Evolutionary conservation across 2,797 vertebrate species (phyloP).

Genomic region (Liparis tanakae): DNA sequence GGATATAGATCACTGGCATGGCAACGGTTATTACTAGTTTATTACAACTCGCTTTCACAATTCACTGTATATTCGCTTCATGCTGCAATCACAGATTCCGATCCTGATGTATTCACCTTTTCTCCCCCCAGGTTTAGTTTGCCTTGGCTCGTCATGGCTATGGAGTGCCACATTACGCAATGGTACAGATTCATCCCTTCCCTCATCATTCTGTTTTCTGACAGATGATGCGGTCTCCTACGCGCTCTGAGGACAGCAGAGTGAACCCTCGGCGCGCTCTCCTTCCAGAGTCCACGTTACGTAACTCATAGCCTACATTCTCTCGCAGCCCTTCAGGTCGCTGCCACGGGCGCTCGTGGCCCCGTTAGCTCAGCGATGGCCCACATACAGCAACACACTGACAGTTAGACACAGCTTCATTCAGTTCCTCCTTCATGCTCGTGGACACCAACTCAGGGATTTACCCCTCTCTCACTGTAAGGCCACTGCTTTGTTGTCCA

Average conservation of each 20-base stretch:
- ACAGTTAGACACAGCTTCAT: conserved; percentile 60
- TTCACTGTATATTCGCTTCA: background rate
- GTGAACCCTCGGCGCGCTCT: conserved; percentile 41
- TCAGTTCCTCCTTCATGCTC: conserved; percentile 38
- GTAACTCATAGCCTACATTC: conserved; percentile 76
- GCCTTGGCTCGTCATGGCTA: background rate
- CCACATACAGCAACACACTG: conserved; percentile 67
- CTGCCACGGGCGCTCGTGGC: conserved; percentile 67
- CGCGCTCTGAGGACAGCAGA: conserved; percentile 11
- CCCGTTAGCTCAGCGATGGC: conserved; percentile 73
- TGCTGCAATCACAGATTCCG: background rate
- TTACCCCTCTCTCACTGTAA: conserved; percentile 21
- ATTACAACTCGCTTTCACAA: background rate
- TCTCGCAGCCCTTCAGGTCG: conserved; percentile 74
- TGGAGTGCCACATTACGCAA: background rate
- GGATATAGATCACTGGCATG: background rate
- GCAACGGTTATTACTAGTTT: background rate
- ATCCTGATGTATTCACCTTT: conserved; percentile 4
- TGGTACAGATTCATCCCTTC: background rate
- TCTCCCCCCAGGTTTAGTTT: conserved; percentile 5
- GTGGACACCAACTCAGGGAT: conserved; percentile 36
- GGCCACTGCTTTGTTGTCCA: conserved; percentile 20
- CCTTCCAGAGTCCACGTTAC: conserved; percentile 60
- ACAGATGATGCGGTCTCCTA: conserved; percentile 24
- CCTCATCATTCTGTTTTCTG: conserved; percentile 1